A percentile compares a stretch with the other conserved stretches of the same genome.
phyloP scores from a whole-genome alignment of 2,888 invertebrate genomes.

The Cheiracanthium punctorium region DNA sequence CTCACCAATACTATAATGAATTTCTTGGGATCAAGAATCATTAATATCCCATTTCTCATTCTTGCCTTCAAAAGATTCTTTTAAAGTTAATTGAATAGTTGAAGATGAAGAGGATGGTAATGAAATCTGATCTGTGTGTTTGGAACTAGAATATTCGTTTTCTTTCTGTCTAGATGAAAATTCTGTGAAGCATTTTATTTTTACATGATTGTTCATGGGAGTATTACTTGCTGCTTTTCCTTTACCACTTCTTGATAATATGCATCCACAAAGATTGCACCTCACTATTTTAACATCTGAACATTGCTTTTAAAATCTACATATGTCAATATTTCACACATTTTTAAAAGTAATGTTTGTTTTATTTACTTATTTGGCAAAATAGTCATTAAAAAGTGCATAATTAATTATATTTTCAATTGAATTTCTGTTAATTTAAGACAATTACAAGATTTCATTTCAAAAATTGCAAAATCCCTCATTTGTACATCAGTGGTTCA shows the following conservation, averaged over 20 bases:
- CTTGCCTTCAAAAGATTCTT: neutral
- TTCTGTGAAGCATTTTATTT: neutral
- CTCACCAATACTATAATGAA: neutral
- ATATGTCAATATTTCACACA: too few species aligned
- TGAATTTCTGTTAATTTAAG: too few species aligned
- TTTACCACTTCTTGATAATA: slow-evolving; percentile 9
- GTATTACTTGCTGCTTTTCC: neutral
- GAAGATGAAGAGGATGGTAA: neutral
- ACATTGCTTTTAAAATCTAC: too few species aligned
- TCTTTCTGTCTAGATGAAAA: neutral
- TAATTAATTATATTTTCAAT: too few species aligned
- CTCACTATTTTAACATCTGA: neutral
- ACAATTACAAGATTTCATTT: too few species aligned
- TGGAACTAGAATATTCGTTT: neutral
- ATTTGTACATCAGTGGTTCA: too few species aligned
- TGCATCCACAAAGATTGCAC: neutral
- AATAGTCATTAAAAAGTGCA: too few species aligned
- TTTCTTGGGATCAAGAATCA: neutral
- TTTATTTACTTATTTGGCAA: too few species aligned
- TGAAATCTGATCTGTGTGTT: neutral
- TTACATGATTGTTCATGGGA: neutral
- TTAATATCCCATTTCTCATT: neutral
- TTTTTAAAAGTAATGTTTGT: too few species aligned
- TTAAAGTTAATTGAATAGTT: neutral
- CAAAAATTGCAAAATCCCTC: too few species aligned